These are phyloP conservation scores for Ylistrum balloti DNA, from an alignment of 1,140 invertebrate genomes.

Conservation along the genomic window DNA sequence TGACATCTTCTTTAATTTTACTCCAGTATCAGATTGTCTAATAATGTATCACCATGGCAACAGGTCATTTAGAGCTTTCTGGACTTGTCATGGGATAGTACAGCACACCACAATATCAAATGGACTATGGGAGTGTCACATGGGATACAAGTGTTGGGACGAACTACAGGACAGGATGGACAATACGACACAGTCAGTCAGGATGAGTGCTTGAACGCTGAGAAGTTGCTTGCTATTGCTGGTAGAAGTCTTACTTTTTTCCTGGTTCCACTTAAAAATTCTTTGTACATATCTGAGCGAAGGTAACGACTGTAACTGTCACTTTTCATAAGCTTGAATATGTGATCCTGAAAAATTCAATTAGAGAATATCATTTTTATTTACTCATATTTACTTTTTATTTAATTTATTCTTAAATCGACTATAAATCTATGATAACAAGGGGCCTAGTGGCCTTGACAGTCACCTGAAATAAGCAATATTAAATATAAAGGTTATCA, in stretches of 20 bases:
- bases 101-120: slow-evolving; percentile 40
- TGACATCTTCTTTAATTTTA: too few relatives aligned
- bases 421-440: too few relatives aligned
- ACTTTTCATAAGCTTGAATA: slow-evolving; percentile 99
- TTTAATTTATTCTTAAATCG: too few relatives aligned
- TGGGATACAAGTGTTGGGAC: slow-evolving; percentile 49
- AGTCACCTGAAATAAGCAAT: too few relatives aligned
- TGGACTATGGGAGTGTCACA: slow-evolving; percentile 41
- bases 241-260: slow-evolving; percentile 85
- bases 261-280: slow-evolving; percentile 96
- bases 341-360: slow-evolving; percentile 94
- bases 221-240: slow-evolving; percentile 77
- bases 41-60: not conserved
- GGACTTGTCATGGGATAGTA: slow-evolving; percentile 2
- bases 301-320: slow-evolving; percentile 99
- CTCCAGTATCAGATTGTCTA: not conserved
- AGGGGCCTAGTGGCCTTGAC: too few relatives aligned
- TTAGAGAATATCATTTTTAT: too few relatives aligned
- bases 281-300: slow-evolving; percentile 99
- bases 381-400: too few relatives aligned
- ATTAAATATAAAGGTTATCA: too few relatives aligned
- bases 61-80: not conserved
- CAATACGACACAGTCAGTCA: slow-evolving; percentile 32
- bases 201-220: slow-evolving; percentile 71
- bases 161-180: slow-evolving; percentile 50